phyloP scores from a whole-genome alignment of 2,888 invertebrate species.

The Nomada ferruginata region DNA sequence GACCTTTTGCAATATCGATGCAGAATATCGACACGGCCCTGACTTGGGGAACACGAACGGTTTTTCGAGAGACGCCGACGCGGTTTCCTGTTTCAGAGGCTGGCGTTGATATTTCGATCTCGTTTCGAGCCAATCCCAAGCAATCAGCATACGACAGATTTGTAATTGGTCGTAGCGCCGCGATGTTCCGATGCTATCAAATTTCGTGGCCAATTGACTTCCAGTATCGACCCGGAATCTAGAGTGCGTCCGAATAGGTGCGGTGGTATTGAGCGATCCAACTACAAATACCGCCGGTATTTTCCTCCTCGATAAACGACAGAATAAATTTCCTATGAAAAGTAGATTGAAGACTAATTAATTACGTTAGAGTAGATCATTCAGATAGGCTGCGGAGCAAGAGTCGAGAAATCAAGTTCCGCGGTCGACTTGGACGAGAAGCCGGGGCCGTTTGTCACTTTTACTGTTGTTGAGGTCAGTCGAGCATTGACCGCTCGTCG shows the following conservation, averaged over 20 bases:
- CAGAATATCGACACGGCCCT: constrained; percentile 49
- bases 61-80: constrained; percentile 60
- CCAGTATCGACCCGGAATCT: constrained; percentile 12
- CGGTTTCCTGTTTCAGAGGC: constrained; percentile 66
- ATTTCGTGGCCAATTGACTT: constrained; percentile 27
- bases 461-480: constrained; percentile 82
- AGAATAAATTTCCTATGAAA: constrained; percentile 8
- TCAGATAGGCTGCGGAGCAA: constrained; percentile 37
- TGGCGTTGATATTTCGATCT: constrained; percentile 69
- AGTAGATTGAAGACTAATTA: constrained; percentile 36
- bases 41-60: constrained; percentile 49
- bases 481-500: constrained; percentile 81
- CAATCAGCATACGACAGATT: constrained; percentile 54
- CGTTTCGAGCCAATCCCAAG: constrained; percentile 63
- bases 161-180: constrained; percentile 52
- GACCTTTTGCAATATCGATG: not conserved
- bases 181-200: constrained; percentile 20
- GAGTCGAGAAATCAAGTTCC: constrained; percentile 65
- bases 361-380: constrained; percentile 13
- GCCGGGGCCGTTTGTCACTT: constrained; percentile 77
- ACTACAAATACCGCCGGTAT: not conserved
- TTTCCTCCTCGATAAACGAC: not conserved
- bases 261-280: not conserved
- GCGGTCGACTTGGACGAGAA: constrained; percentile 61
- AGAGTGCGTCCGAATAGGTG: not conserved